Evolutionary conservation across 2,113 vertebrate species (phyloP).

Genomic region (Irena cyanogastra): DNA sequence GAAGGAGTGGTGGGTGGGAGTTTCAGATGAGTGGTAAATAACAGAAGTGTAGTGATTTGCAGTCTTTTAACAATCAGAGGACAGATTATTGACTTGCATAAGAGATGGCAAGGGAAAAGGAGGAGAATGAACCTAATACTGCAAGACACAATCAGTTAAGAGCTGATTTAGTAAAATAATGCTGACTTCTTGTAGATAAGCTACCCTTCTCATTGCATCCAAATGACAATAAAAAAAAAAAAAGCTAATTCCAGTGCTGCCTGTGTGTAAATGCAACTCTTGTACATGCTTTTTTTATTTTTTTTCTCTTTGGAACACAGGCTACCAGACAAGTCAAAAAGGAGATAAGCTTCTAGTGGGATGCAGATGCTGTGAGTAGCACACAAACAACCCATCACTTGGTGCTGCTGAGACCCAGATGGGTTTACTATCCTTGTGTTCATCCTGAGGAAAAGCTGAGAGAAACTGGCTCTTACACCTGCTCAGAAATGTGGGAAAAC

Average conservation of each 20-base stretch:
- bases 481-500: background rate
- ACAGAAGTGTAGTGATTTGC: background rate
- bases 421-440: background rate
- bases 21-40: constrained; percentile 32
- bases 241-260: background rate
- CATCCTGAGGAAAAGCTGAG: background rate
- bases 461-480: background rate
- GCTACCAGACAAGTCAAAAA: background rate
- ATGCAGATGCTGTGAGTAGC: background rate
- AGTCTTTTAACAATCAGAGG: background rate
- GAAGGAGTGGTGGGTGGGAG: background rate
- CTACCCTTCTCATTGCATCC: background rate
- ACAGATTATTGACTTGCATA: background rate
- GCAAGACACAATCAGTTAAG: background rate
- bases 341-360: background rate
- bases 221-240: background rate
- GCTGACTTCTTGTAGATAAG: background rate
- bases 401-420: background rate
- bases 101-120: background rate
- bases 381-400: background rate
- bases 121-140: background rate
- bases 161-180: background rate
- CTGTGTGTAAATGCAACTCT: background rate
- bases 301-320: background rate
- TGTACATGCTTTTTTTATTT: background rate